These are phyloP conservation scores for Stigmatopora argus DNA, from an alignment of 2,113 vertebrate species.

Conservation along the genomic window DNA sequence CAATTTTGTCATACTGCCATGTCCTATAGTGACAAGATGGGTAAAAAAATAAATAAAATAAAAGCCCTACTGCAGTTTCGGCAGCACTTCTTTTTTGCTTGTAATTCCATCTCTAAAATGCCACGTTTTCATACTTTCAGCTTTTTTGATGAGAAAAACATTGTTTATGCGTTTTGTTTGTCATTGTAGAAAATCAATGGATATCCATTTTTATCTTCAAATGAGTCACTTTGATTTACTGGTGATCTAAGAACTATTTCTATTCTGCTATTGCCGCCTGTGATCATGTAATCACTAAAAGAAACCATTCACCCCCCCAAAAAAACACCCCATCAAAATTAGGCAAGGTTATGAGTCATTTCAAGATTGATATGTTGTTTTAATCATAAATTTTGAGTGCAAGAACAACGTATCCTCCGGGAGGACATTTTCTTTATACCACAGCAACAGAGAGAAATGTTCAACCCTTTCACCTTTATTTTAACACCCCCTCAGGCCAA, in stretches of 20 bases:
- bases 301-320: neutral
- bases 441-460: neutral
- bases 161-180: neutral
- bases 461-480: constrained; percentile 33
- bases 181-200: neutral
- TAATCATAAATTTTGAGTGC: neutral
- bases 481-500: constrained; percentile 11
- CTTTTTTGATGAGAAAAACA: constrained; percentile 2
- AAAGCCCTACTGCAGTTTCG: constrained; percentile 50
- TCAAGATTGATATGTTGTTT: too few relatives aligned
- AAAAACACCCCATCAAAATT: neutral
- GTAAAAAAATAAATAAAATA: constrained; percentile 44
- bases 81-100: constrained; percentile 24
- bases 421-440: constrained; percentile 9
- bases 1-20: constrained; percentile 72
- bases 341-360: neutral
- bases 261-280: neutral
- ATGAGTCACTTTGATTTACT: neutral
- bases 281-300: neutral
- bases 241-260: neutral
- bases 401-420: neutral
- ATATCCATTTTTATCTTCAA: neutral
- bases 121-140: neutral
- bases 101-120: constrained; percentile 22
- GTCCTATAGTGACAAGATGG: constrained; percentile 66